phyloP scores from a whole-genome alignment of 2,888 invertebrate species.

The Cylloceria caligata region DNA sequence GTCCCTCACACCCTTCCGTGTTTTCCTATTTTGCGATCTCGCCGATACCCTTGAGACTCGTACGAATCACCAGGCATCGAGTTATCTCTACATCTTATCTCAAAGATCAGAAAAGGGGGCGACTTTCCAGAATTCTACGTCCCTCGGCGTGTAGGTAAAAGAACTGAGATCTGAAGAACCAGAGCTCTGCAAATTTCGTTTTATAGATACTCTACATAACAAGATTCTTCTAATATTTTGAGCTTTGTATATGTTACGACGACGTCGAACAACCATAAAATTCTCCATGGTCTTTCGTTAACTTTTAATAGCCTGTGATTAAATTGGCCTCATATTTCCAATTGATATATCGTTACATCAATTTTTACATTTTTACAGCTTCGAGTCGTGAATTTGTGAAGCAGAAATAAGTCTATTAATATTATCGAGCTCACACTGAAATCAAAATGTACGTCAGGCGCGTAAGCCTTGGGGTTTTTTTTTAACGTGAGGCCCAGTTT shows the following conservation, averaged over 20 bases:
- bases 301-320: neutral
- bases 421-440: constrained; percentile 59
- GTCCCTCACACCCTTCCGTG: neutral
- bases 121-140: constrained; percentile 14
- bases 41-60: constrained; percentile 33
- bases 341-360: neutral
- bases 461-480: constrained; percentile 46
- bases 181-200: too few species aligned
- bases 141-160: constrained; percentile 8
- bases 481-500: constrained; percentile 55
- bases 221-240: neutral
- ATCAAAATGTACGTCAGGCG: constrained; percentile 66
- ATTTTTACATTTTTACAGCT: neutral
- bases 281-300: neutral
- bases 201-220: constrained; percentile 4
- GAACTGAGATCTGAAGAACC: neutral
- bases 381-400: constrained; percentile 14
- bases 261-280: neutral
- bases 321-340: neutral
- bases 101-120: neutral
- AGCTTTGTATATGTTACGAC: neutral
- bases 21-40: constrained; percentile 18
- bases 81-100: constrained; percentile 19
- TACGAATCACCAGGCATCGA: constrained; percentile 21
- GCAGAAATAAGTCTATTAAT: constrained; percentile 27